phyloP scores from a whole-genome alignment of 2,113 vertebrate species.

The Danionella cerebrum region DNA sequence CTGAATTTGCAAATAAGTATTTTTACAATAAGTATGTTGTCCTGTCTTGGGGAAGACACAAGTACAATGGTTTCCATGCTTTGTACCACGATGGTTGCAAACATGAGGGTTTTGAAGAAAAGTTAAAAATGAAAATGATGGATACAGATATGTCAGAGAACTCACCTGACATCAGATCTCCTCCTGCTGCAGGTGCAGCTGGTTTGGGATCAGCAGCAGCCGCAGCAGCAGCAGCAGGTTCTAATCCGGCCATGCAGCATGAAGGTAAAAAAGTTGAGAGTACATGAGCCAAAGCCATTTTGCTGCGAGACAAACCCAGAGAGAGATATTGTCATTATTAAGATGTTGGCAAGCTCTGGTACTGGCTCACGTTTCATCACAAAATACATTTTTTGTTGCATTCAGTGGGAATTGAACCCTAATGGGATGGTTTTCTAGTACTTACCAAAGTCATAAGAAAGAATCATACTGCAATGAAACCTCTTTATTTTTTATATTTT shows the following conservation, averaged over 20 bases:
- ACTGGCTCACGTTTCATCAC: no score
- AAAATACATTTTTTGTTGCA: no score
- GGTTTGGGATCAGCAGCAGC: no score
- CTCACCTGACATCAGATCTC: constrained; percentile 90
- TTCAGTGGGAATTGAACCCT: no score
- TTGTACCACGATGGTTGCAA: background rate
- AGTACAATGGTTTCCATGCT: background rate
- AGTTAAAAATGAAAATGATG: background rate
- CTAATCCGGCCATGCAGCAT: constrained; percentile 76
- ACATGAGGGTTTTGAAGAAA: background rate
- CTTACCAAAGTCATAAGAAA: no score
- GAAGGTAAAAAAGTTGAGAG: constrained; percentile 64
- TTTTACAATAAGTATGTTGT: no score
- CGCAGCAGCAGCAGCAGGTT: constrained; percentile 82
- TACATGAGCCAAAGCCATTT: constrained; percentile 55
- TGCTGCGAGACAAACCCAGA: constrained; percentile 45
- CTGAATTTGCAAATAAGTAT: no score
- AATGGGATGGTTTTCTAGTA: no score
- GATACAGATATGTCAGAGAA: background rate
- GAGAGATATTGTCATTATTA: background rate
- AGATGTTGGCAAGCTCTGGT: no score
- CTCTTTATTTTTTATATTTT: no score
- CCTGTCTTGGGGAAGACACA: background rate
- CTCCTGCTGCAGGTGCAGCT: constrained; percentile 55
- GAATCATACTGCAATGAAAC: no score